Evolutionary conservation across 2,113 vertebrate species (phyloP).

Genomic region (Phasianus colchicus): DNA sequence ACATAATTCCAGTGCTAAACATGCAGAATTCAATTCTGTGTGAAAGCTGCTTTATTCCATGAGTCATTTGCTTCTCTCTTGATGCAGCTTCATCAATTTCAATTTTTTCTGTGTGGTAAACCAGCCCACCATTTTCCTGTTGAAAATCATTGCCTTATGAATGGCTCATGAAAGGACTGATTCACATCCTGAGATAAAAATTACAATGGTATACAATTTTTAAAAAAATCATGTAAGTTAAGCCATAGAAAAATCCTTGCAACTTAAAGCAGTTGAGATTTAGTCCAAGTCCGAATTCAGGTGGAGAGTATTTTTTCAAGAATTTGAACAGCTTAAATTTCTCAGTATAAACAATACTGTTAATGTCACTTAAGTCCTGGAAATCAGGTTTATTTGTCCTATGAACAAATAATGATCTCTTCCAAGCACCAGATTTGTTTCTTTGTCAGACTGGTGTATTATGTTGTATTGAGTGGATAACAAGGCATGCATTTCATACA

Average conservation of each 20-base stretch:
- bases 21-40: neutral
- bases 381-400: slow-evolving; percentile 37
- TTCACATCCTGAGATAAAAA: neutral
- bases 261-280: neutral
- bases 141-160: neutral
- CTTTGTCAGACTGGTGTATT: neutral
- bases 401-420: slow-evolving; percentile 7
- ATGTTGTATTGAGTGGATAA: slow-evolving; percentile 19
- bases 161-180: neutral
- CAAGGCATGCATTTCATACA: slow-evolving; percentile 51
- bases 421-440: slow-evolving; percentile 27
- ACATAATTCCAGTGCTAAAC: neutral
- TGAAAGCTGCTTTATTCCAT: neutral
- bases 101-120: neutral
- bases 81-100: neutral
- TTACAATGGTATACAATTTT: neutral
- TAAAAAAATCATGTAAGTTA: neutral
- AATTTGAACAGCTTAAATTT: slow-evolving; percentile 33
- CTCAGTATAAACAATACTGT: slow-evolving; percentile 21
- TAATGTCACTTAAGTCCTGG: slow-evolving; percentile 29
- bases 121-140: neutral
- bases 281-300: slow-evolving; percentile 10
- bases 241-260: neutral
- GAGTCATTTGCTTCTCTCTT: neutral
- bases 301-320: neutral